A percentile compares a stretch with the other conserved stretches of the same genome.
These are phyloP conservation scores for Apodemia zela DNA, from an alignment of 2,888 invertebrate species.

Conservation along the genomic window DNA sequence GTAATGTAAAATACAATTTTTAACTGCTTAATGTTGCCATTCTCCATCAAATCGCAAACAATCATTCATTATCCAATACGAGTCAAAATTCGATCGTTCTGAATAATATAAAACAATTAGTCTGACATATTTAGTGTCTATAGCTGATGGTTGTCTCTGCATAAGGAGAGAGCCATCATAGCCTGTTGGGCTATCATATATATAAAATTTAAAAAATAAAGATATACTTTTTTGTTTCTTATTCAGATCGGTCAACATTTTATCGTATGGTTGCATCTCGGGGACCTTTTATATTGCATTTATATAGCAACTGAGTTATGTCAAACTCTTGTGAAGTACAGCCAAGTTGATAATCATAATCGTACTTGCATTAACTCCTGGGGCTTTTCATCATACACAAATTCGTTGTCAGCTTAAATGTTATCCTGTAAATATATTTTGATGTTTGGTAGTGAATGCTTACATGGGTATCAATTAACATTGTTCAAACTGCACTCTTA, in stretches of 20 bases:
- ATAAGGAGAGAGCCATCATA: too few species aligned
- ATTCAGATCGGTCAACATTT: neutral
- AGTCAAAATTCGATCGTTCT: too few species aligned
- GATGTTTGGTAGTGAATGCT: slow-evolving; percentile 3
- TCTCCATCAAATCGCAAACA: too few species aligned
- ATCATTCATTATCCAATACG: too few species aligned
- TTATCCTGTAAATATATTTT: slow-evolving; percentile 52
- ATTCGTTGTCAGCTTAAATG: slow-evolving; percentile 42
- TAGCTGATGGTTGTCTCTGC: too few species aligned
- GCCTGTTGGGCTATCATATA: neutral
- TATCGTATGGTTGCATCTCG: neutral
- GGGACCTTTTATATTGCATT: neutral
- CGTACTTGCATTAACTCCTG: slow-evolving; percentile 55
- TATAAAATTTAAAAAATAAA: neutral
- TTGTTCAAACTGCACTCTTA: neutral
- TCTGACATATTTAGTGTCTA: too few species aligned
- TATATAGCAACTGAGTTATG: slow-evolving; percentile 3
- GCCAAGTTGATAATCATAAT: slow-evolving; percentile 61
- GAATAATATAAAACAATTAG: too few species aligned
- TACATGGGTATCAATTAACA: slow-evolving; percentile 28
- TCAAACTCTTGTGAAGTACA: slow-evolving; percentile 55
- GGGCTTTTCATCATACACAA: slow-evolving; percentile 60
- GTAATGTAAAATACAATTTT: too few species aligned
- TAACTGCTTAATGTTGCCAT: too few species aligned
- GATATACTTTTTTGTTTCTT: neutral